Percentiles rank a stretch among this genome's conserved stretches.
Conservation (phyloP, 2,113 vertebrate genomes). For the Gobio gobio region DNA sequence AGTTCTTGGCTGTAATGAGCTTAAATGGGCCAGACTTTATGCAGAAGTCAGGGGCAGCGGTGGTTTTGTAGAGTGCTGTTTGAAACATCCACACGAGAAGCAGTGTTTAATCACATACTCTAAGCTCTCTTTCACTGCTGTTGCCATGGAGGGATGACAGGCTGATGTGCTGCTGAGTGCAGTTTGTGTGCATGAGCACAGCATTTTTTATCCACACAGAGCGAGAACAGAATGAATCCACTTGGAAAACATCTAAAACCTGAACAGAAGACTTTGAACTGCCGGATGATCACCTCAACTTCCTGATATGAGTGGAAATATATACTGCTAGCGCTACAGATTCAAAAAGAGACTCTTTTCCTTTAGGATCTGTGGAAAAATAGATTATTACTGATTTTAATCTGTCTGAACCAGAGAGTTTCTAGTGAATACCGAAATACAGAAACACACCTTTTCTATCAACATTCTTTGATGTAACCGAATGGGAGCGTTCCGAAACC, state of each 20-base stretch:
- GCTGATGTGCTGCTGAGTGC: conserved; percentile 23
- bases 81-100: conserved; percentile 15
- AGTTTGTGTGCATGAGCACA: conserved; percentile 29
- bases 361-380: not conserved
- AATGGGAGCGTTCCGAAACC: not conserved
- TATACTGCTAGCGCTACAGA: not conserved
- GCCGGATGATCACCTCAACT: conserved; percentile 26
- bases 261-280: conserved; percentile 21
- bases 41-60: not conserved
- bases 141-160: conserved; percentile 28
- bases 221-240: conserved; percentile 19
- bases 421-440: not conserved
- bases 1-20: not conserved
- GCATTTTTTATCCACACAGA: conserved; percentile 23
- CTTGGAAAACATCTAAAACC: conserved; percentile 25
- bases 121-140: conserved; percentile 20
- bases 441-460: not conserved
- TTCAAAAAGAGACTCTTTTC: not conserved
- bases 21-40: not conserved
- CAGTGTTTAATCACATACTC: conserved; percentile 20
- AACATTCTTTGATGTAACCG: not conserved
- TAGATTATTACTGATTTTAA: not conserved
- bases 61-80: not conserved
- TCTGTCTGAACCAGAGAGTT: not conserved
- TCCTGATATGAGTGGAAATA: conserved; percentile 12